Conservation (phyloP, 2,888 invertebrate genomes). For the Biston stratarius region DNA sequence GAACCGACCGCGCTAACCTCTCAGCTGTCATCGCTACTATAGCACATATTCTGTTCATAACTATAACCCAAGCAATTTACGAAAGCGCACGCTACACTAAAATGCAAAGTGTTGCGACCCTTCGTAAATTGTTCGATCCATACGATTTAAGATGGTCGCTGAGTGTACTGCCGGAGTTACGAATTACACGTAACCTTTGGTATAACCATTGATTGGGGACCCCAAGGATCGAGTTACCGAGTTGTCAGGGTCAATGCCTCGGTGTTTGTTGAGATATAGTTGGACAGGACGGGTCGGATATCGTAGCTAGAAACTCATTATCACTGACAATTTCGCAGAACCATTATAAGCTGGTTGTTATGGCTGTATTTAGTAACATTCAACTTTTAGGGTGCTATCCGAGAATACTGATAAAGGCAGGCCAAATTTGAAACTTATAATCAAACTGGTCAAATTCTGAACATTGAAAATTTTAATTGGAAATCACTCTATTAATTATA, state of each 20-base stretch:
- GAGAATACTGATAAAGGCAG: not conserved
- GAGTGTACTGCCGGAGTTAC: not conserved
- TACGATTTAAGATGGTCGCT: too few relatives aligned
- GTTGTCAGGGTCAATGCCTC: slow-evolving; percentile 7
- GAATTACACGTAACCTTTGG: not conserved
- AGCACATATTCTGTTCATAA: too few relatives aligned
- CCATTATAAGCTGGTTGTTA: slow-evolving; percentile 1
- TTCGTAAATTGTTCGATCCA: too few relatives aligned
- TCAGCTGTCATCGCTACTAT: too few relatives aligned
- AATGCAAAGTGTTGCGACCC: too few relatives aligned
- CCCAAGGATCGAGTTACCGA: slow-evolving; percentile 5
- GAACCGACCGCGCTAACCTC: too few relatives aligned
- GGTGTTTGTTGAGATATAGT: not conserved
- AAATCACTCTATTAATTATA: too few relatives aligned
- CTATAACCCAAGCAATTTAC: too few relatives aligned
- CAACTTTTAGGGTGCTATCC: not conserved
- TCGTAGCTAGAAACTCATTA: slow-evolving; percentile 5
- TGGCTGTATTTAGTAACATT: not conserved
- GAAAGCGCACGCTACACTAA: too few relatives aligned
- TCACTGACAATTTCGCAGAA: slow-evolving; percentile 6
- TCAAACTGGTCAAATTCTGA: too few relatives aligned
- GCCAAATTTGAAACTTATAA: not conserved
- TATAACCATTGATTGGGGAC: slow-evolving; percentile 13
- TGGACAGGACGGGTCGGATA: not conserved
- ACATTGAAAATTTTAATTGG: too few relatives aligned